Base-by-base conservation (phyloP, 2,888 invertebrate genomes). In the Clanis bilineata region DNA sequence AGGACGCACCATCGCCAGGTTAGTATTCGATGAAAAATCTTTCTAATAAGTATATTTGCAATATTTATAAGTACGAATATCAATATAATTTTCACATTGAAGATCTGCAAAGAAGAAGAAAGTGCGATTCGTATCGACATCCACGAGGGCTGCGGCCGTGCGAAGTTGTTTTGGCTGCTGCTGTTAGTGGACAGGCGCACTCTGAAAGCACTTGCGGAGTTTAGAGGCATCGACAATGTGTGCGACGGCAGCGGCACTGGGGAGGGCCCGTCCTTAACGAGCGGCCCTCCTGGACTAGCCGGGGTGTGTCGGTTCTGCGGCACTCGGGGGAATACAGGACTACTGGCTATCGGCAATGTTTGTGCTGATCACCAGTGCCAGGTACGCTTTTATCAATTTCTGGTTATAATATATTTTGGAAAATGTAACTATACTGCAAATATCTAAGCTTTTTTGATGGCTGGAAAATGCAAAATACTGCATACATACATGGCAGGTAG, bases 61-160 rank as follows among this genome's bases (percentile, higher is more conserved):
- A n/a, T n/a, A n/a, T n/a, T n/a, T n/a, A n/a, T n/a, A n/a, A n/a
- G n/a, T n/a, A n/a, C n/a, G n/a, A n/a, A n/a, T n/a, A n/a, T n/a
- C n/a, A n/a, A n/a, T n/a, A n/a, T n/a, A n/a, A n/a, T n/a, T n/a
- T n/a, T n/a, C n/a, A n/a, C n/a, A 41, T 21, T 47, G 45, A 41
- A 96, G 95, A 96, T 97, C 21, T 98, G 98, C 87, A 98, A 98
- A 83, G 98, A 98, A 79, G 98, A 98, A 77, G 98, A 98, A 79
- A 98, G 98, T 82, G 97, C 98, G 0, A 98, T 99, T 64, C 96
- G 97, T 65, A 97, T 99, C 4, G 98, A 99, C 85, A 94, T 99
- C n/a, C 99, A 99, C 85, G 99, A 98, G 86, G 96, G 96, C 0
- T 99, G 99, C 82, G 99, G 99, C 0, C 94, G 99, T 39, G 98